Base-by-base conservation (phyloP, 2,113 vertebrate genomes). In the Ammodytes marinus region DNA sequence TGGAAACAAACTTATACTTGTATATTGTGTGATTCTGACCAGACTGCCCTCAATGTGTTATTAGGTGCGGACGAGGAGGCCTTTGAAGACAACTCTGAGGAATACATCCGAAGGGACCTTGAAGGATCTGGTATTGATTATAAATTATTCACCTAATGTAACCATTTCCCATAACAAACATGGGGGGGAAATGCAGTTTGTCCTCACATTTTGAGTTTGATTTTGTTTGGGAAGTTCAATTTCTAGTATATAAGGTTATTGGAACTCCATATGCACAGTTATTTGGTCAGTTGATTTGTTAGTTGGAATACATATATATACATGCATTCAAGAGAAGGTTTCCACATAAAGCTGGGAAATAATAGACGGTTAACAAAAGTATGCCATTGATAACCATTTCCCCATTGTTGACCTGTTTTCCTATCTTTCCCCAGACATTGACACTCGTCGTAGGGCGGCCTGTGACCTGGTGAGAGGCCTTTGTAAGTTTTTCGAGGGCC, bases 61-160 rank as follows among this genome's bases (percentile, higher is more conserved):
- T 63, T 79, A 99, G 98, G 97, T 95, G 98, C 98, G 50, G 98
- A 99, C 91, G 98, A 99, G 90, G 98, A 99, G 93, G 97, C 98
- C 4, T 99, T 99, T 96, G 98, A 99, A 93, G 98, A 99, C 92
- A 99, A 99, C 92, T 97, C 98, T 53, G 98, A 99, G 89, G 98
- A 99, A 88, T 99, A 99, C 79, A 99, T 99, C 80, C 95, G 98
- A 68, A 96, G 98, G 91, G 98, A 99, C 91, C 96, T 99, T 74
- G 98, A 99, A 95, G 98, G 98, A 93, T 99, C 98, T 77, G 98
- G 98, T 99, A 96, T 95, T 37, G 8, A 80, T n/a, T 63, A 27
- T 64, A 1, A 0, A 64, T 69, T 12, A 57, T 67, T 7, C 5
- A 11, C 12, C 1, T 54, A 8, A 64, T 53, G 13, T 7, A 49